Evolutionary conservation across 1,140 invertebrate species (phyloP).

Genomic region (honey bee (Apis mellifera)): Amel_HAv3.1 CM009945.2:5775001-5775500

Average conservation of each 20-base stretch:
- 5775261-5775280: conserved; percentile 35
- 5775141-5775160: conserved; percentile 64
- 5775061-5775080: conserved; percentile 57
- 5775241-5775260: conserved; percentile 35
- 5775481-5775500: conserved; percentile 27
- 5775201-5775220: conserved; percentile 40
- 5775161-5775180: conserved; percentile 46
- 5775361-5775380: conserved; percentile 3
- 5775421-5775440: conserved; percentile 6
- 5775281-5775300: conserved; percentile 34
- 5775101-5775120: conserved; percentile 60
- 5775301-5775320: conserved; percentile 21
- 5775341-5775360: conserved; percentile 15
- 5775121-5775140: conserved; percentile 68
- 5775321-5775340: conserved; percentile 48
- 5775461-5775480: not conserved
- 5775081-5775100: conserved; percentile 72
- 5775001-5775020: conserved; percentile 61
- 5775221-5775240: not conserved
- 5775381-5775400: not conserved
- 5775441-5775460: conserved; percentile 29
- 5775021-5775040: conserved; percentile 61
- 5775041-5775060: conserved; percentile 52
- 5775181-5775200: conserved; percentile 44
- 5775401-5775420: conserved; percentile 7